Evolutionary conservation across 2,888 invertebrate species (phyloP), one percentile per base, ranked within the genome.

Genomic region (Xestia c-nigrum): DNA sequence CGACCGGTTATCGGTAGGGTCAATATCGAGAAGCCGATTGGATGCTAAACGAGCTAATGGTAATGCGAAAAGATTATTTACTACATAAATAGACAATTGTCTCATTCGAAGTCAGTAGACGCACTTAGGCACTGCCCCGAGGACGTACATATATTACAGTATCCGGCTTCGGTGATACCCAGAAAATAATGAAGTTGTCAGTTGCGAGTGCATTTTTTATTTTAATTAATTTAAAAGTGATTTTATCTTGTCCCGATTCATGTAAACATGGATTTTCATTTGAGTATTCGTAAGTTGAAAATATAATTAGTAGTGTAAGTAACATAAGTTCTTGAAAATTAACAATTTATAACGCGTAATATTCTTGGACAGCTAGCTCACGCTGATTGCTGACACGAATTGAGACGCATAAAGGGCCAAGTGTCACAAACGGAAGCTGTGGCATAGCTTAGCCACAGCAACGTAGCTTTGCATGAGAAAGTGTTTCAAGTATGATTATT

Each of bases 11-110:
- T 85, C 83, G 65, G 57, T 74, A 24, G 65, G 83, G 85, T 86
- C 93, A 91, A 88, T 90, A 91, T 85, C 87, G 89, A 86, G 87
- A 88, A 86, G 80, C 91, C 90, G 89, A 77, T 86, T 81, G 89
- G 85, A 85, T 87, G 88, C 85, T 86, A 83, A 87, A 85, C 76
- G 81, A 76, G 67, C 68, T 72, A 78, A 70, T 69, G 57, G 24
- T 76, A 80, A 72, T 80, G 70, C 72, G 64, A 80, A 84, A 73
- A 63, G 64, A 78, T 72, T 76, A 80, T 78, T 73, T 68, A 74
- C 75, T 66, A 59, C 66, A 78, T 83, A 66, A 61, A 69, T 59
- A 84, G 76, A 78, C 72, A 66, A 78, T 77, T 81, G 71, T 77
- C 38, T 43, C 65, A 74, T 38, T 61, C 40, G 59, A 78, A 72